Evolutionary conservation across 2,797 vertebrate genomes (phyloP).

Genomic region (Agapornis canus): DNA sequence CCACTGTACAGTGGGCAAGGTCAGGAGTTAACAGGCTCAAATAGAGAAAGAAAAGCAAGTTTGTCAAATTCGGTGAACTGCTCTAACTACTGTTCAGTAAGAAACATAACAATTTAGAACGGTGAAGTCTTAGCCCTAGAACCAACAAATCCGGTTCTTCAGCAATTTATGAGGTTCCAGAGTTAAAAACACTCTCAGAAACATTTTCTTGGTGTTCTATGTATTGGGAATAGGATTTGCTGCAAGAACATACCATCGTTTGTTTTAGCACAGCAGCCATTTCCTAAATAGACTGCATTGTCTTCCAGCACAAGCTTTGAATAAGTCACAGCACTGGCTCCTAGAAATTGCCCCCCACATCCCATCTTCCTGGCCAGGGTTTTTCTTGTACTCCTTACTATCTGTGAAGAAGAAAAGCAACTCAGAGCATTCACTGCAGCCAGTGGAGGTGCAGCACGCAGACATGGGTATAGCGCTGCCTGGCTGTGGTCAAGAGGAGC

Average conservation of each 20-base stretch:
- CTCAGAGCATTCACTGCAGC: background rate
- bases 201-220: background rate
- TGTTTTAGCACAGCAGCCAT: background rate
- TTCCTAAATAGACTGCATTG: background rate
- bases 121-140: background rate
- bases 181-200: background rate
- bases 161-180: background rate
- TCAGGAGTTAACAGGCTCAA: background rate
- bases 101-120: background rate
- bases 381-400: background rate
- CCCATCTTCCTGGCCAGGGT: background rate
- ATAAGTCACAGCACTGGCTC: background rate
- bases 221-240: background rate
- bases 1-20: background rate
- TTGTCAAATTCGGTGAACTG: background rate
- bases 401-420: background rate
- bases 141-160: background rate
- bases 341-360: background rate
- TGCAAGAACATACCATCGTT: background rate
- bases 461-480: background rate
- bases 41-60: background rate
- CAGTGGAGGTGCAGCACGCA: background rate
- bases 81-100: background rate
- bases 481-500: background rate
- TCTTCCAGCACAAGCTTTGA: background rate